A percentile compares a stretch with the other conserved stretches of the same genome.
Evolutionary conservation across 1,140 invertebrate species (phyloP).

Genomic region (Andrena cerasifolii): DNA sequence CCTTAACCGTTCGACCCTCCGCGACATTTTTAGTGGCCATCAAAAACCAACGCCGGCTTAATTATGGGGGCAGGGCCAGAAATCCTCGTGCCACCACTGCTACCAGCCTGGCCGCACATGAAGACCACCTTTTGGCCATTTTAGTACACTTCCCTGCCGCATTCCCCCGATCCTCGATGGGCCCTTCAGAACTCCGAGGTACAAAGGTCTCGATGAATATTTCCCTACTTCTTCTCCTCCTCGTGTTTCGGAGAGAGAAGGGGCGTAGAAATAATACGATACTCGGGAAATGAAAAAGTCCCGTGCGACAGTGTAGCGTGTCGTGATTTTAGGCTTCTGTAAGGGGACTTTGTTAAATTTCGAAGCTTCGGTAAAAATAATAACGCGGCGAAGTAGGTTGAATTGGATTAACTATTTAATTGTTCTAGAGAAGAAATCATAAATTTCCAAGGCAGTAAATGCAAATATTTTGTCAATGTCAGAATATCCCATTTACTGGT

Average conservation of each 20-base stretch:
- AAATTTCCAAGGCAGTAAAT: too few species aligned
- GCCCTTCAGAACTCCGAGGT: constrained; percentile 2
- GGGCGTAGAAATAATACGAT: too few species aligned
- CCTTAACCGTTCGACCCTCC: constrained; percentile 79
- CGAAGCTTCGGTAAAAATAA: too few species aligned
- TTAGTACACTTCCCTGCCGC: not conserved
- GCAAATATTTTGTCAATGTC: too few species aligned
- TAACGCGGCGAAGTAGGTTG: too few species aligned
- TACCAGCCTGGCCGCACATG: constrained; percentile 17
- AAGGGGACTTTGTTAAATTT: too few species aligned
- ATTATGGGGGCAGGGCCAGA: constrained; percentile 76
- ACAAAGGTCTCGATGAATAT: constrained; percentile 25
- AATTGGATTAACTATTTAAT: too few species aligned
- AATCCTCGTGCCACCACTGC: constrained; percentile 19
- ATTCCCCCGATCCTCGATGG: constrained; percentile 31
- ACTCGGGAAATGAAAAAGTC: too few species aligned
- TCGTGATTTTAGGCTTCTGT: too few species aligned
- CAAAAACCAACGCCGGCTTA: constrained; percentile 79
- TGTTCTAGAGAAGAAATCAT: too few species aligned
- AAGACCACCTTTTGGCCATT: constrained; percentile 34
- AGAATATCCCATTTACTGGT: too few species aligned
- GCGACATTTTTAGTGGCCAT: constrained; percentile 83
- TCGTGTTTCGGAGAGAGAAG: not conserved
- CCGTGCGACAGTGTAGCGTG: too few species aligned
- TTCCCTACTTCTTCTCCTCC: constrained; percentile 11